phyloP scores from a whole-genome alignment of 2,113 vertebrate genomes.

The Oryctolagus cuniculus region mOryCun1.1 NC_091445.1:48559001-48559500 shows the following conservation, averaged over 20 bases:
- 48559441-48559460: neutral
- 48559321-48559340: neutral
- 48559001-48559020: neutral
- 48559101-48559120: neutral
- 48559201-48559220: neutral
- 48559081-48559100: neutral
- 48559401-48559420: neutral
- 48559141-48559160: neutral
- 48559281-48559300: neutral
- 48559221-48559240: neutral
- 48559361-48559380: neutral
- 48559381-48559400: neutral
- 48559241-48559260: neutral
- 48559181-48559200: neutral
- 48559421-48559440: neutral
- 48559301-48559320: neutral
- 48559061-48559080: accelerated
- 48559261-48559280: neutral
- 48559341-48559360: neutral
- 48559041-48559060: neutral
- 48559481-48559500: neutral
- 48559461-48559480: neutral
- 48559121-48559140: neutral
- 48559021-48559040: neutral
- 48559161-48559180: neutral